phyloP scores from a whole-genome alignment of 2,888 invertebrate species.

The Ferrisia virgata region DNA sequence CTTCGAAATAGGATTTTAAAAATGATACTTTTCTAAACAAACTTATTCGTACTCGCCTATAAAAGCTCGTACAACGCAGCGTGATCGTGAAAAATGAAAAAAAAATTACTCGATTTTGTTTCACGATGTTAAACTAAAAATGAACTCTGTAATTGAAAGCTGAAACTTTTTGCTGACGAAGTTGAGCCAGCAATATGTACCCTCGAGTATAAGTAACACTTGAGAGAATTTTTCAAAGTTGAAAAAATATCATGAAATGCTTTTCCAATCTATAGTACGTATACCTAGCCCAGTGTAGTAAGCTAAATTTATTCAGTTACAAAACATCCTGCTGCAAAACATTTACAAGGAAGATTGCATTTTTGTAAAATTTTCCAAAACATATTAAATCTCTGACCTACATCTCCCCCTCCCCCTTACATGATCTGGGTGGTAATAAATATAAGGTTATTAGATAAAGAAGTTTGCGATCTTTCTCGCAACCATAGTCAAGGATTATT shows the following conservation, averaged over 20 bases:
- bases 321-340: background rate
- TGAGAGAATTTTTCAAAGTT: background rate
- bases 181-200: background rate
- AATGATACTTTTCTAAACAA: too few species aligned
- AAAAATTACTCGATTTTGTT: background rate
- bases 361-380: too few species aligned
- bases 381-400: background rate
- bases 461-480: background rate
- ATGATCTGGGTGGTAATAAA: background rate
- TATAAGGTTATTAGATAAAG: background rate
- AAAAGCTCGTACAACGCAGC: too few species aligned
- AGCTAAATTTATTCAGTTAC: background rate
- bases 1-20: too few species aligned
- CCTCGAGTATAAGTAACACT: background rate
- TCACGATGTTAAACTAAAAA: background rate
- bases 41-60: too few species aligned
- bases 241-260: background rate
- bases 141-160: background rate
- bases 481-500: background rate
- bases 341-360: background rate
- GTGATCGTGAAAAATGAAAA: background rate
- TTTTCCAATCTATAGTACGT: too few species aligned
- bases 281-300: too few species aligned
- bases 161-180: background rate
- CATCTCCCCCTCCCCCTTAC: background rate